A percentile compares a stretch with the other conserved stretches of the same genome.
These are phyloP conservation scores for Prunella himalayana DNA, from an alignment of 2,113 vertebrate species.

Conservation along the genomic window DNA sequence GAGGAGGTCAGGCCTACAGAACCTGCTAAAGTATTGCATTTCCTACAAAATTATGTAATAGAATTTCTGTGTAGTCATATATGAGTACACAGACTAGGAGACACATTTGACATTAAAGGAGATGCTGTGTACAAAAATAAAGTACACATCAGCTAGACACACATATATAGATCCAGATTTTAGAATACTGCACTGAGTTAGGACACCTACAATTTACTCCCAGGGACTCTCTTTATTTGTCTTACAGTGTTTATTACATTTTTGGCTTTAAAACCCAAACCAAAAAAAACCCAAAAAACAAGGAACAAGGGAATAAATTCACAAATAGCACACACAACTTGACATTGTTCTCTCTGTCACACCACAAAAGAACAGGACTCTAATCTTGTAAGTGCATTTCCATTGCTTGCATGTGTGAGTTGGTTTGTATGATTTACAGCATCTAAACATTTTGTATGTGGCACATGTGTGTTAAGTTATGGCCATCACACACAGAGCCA, in stretches of 20 bases:
- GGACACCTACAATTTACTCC: neutral
- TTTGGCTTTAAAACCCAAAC: neutral
- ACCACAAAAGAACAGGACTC: neutral
- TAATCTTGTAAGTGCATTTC: neutral
- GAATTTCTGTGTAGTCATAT: neutral
- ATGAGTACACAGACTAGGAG: neutral
- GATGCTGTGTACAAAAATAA: neutral
- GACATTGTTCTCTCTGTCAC: neutral
- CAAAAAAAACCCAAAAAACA: neutral
- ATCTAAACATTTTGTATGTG: neutral
- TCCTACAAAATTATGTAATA: neutral
- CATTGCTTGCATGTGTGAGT: neutral
- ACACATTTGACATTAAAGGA: neutral
- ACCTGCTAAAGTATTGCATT: neutral
- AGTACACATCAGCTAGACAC: neutral
- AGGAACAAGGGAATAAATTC: neutral
- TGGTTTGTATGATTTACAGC: neutral
- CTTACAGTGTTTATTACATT: neutral
- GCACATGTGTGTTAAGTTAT: neutral
- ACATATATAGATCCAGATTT: neutral
- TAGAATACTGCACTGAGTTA: neutral
- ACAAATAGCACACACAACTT: neutral
- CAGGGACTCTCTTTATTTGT: neutral
- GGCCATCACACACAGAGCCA: neutral
- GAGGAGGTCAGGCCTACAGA: neutral